These are phyloP conservation scores for Desmophyllum pertusum DNA, from an alignment of 92 coral and sea anemone genomes.

Conservation along the genomic window DNA sequence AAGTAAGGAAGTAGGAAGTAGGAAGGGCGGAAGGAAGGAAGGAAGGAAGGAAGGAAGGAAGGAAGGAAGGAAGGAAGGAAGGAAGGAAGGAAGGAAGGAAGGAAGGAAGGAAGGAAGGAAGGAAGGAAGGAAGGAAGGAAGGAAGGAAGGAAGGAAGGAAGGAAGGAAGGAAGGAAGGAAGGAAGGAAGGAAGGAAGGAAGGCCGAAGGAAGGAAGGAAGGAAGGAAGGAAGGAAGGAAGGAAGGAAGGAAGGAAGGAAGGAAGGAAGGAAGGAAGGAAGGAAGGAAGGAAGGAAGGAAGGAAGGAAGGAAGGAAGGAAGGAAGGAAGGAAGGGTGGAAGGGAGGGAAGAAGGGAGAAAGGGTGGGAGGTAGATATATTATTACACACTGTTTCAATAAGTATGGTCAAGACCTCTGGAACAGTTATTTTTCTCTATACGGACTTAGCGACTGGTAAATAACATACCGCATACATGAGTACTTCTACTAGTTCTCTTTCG, in stretches of 20 bases:
- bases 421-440: too few species aligned
- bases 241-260: background rate
- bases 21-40: background rate
- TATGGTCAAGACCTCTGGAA: too few species aligned
- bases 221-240: background rate
- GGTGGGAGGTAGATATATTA: too few species aligned
- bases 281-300: background rate
- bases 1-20: background rate
- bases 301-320: too few species aligned
- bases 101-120: background rate
- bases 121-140: background rate
- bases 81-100: background rate
- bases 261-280: background rate
- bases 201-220: background rate
- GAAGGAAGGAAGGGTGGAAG: background rate
- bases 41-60: background rate
- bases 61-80: background rate
- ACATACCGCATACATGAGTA: too few species aligned
- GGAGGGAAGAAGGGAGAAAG: background rate
- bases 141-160: background rate
- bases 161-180: background rate
- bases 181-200: background rate
- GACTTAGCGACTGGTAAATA: too few species aligned
- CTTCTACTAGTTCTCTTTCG: too few species aligned
- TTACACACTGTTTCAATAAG: too few species aligned